phyloP scores from a whole-genome alignment of 2,113 vertebrate species.

The Dasyurus viverrinus region DNA sequence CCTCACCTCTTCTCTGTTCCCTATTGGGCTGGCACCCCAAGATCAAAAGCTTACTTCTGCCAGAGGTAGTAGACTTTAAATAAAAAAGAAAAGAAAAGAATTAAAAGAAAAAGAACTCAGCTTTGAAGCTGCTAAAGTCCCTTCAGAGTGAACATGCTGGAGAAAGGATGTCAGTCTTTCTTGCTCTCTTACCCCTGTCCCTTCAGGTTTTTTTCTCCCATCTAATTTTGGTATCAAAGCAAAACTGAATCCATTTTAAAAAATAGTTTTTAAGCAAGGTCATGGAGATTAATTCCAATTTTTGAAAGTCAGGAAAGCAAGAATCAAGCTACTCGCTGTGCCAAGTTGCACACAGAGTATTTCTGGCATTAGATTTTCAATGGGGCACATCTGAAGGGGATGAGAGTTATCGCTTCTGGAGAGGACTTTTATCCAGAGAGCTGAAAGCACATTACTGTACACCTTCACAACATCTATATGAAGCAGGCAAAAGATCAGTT shows the following conservation, averaged over 20 bases:
- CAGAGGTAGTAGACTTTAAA: slow-evolving; percentile 18
- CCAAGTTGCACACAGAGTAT: neutral
- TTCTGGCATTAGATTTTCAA: slow-evolving; percentile 5
- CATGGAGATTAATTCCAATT: slow-evolving; percentile 13
- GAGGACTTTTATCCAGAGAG: slow-evolving; percentile 36
- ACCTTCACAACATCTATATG: slow-evolving; percentile 38
- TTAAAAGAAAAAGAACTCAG: neutral
- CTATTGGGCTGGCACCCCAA: slow-evolving; percentile 4
- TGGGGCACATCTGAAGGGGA: neutral
- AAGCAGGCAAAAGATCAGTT: slow-evolving; percentile 31
- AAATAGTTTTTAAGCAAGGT: slow-evolving; percentile 25
- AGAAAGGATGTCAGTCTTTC: slow-evolving; percentile 1
- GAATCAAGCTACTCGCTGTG: neutral
- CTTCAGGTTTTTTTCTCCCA: neutral
- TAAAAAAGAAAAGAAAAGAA: neutral
- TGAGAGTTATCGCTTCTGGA: neutral
- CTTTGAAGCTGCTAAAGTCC: neutral
- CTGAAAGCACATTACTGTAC: slow-evolving; percentile 10
- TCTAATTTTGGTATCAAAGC: slow-evolving; percentile 20
- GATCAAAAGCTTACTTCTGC: neutral
- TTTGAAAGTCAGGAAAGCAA: neutral
- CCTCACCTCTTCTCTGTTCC: neutral
- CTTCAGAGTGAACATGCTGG: slow-evolving; percentile 7
- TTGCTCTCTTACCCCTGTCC: neutral
- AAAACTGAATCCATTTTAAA: slow-evolving; percentile 26